Evolutionary conservation across 2,113 vertebrate genomes (phyloP), one percentile per base, ranked within the genome.

Genomic region (Pangasianodon hypophthalmus): DNA sequence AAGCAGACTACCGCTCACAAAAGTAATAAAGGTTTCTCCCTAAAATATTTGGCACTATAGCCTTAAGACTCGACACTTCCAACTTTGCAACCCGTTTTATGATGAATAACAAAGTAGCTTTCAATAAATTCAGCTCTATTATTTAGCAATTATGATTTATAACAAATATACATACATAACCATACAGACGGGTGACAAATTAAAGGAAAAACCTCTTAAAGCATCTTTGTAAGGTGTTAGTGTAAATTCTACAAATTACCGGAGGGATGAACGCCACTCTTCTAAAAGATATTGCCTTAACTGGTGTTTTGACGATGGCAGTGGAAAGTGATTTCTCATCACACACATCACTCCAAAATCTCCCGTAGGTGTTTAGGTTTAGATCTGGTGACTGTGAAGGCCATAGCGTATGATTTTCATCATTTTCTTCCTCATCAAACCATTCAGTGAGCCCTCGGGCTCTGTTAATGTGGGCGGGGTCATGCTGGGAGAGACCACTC

Each of bases 1-100:
- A 89, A 93, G 75, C 84, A 92, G 90, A 54, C 69, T 75, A 13
- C 2, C 2, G 21, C 32, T 87, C 92, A 91, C 71, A 80, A 90
- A 82, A 84, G 79, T 84, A 86, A 89, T 79, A 67, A 84, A 26
- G 46, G 11, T 6, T 52, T 32, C 3, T 16, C 29, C 26, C 14
- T 32, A 32, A 52, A 52, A 79, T 13, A 79, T 79, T 29, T 79
- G 75, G 46, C 58, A 64, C 10, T 64, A 29, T 24, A 64, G 41
- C 24, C 13, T 32, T 64, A 62, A 50, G 44, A 67, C 77, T 67
- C 14, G 1, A 54, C 79, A 54, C 24, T 60, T n/a, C 1, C n/a
- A 73, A 86, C 32, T 44, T 60, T 56, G 48, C 44, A 24, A n/a
- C 54, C 37, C 6, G 41, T 18, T 26, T 71, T 71, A 71, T n/a